phyloP scores from a whole-genome alignment of 2,113 vertebrate genomes.

The Mormyrus lacerda region DNA sequence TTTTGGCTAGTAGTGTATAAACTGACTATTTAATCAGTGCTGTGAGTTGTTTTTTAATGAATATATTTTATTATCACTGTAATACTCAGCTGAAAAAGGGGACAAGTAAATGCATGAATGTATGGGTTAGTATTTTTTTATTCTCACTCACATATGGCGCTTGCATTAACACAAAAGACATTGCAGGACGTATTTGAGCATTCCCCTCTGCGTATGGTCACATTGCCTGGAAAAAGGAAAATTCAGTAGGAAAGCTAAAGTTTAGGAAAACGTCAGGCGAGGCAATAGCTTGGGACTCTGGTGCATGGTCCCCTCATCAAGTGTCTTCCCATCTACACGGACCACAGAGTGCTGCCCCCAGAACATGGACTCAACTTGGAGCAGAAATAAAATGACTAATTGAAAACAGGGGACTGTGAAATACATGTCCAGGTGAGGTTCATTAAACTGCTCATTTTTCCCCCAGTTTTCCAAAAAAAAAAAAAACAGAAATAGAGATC shows the following conservation, averaged over 20 bases:
- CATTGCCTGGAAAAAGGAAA: not conserved
- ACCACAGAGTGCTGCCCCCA: not conserved
- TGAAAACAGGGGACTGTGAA: slow-evolving; percentile 20
- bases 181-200: not conserved
- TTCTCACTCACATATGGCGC: not conserved
- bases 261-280: not conserved
- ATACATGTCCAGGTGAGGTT: not conserved
- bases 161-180: not conserved
- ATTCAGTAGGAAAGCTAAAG: not conserved
- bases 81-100: too few species aligned
- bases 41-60: not conserved
- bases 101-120: not conserved
- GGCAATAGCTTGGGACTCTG: not conserved
- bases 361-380: slow-evolving; percentile 28
- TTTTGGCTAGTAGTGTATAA: not conserved
- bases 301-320: not conserved
- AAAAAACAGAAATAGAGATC: not conserved
- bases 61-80: not conserved
- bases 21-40: not conserved
- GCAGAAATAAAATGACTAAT: slow-evolving; percentile 14
- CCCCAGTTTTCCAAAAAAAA: not conserved
- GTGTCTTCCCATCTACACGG: not conserved
- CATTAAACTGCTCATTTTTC: not conserved
- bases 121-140: not conserved
- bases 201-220: not conserved